Percentiles rank a stretch among this genome's conserved stretches.
Evolutionary conservation across 2,888 invertebrate species (phyloP).

Genomic region (Elmis aenea): DNA sequence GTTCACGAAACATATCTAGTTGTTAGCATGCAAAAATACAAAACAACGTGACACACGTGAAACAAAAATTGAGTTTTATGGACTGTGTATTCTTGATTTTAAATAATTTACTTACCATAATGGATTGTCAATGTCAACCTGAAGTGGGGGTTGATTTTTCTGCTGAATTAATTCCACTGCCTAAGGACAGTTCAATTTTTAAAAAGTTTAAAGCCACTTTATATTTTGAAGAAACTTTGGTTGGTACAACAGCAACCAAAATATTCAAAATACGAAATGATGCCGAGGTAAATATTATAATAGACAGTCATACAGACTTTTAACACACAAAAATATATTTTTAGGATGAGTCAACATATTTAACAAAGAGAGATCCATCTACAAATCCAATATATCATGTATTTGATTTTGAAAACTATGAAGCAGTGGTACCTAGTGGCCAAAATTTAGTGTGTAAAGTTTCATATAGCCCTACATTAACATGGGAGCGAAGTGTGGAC

Average conservation of each 20-base stretch:
- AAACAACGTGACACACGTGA: too few species aligned
- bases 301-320: too few species aligned
- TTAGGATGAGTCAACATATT: constrained; percentile 14
- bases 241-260: constrained; percentile 12
- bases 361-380: constrained; percentile 29
- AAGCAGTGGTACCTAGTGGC: constrained; percentile 31
- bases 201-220: constrained; percentile 1
- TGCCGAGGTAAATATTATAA: constrained; percentile 12
- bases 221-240: constrained; percentile 13
- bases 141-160: neutral
- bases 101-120: too few species aligned
- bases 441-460: constrained; percentile 34
- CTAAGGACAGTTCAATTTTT: constrained; percentile 1
- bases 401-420: constrained; percentile 37
- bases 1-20: too few species aligned
- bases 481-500: constrained; percentile 36
- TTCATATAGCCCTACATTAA: constrained; percentile 37
- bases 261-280: constrained; percentile 14
- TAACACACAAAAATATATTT: too few species aligned
- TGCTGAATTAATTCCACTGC: constrained; percentile 2
- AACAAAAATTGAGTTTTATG: too few species aligned
- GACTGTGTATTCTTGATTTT: too few species aligned
- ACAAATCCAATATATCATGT: constrained; percentile 39
- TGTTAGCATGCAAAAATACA: too few species aligned
- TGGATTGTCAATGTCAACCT: constrained; percentile 4